These are phyloP conservation scores for Rhinichthys klamathensis DNA, from an alignment of 2,113 vertebrate genomes.

Conservation along the genomic window DNA sequence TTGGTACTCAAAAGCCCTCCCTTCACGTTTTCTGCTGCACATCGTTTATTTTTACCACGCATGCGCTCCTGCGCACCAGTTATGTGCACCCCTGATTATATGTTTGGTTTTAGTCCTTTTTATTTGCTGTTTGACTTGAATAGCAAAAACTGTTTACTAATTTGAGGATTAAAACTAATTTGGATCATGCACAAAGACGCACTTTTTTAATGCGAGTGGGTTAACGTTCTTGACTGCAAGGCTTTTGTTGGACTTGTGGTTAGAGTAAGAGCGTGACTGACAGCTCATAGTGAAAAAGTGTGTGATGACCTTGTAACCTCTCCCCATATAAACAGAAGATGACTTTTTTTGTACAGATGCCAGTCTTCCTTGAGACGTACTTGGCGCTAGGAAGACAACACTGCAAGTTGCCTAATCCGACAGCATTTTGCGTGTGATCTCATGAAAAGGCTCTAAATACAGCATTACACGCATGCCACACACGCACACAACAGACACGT, in stretches of 20 bases:
- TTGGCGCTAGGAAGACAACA: neutral
- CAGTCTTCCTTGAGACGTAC: neutral
- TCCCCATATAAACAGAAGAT: conserved; percentile 1
- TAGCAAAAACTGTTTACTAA: neutral
- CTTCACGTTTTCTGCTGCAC: too few species aligned
- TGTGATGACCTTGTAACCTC: conserved; percentile 30
- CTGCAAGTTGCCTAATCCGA: conserved; percentile 8
- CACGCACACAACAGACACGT: conserved; percentile 21
- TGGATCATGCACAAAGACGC: neutral
- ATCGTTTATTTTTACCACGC: too few species aligned
- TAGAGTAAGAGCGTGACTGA: neutral
- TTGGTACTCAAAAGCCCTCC: too few species aligned
- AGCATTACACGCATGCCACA: neutral
- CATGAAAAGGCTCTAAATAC: conserved; percentile 1
- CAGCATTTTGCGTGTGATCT: neutral
- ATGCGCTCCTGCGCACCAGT: too few species aligned
- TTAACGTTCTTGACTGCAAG: neutral
- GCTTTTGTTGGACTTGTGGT: neutral
- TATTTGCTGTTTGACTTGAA: neutral
- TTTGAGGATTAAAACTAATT: neutral
- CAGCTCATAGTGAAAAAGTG: conserved; percentile 9
- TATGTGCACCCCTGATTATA: too few species aligned
- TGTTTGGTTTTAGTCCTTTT: neutral
- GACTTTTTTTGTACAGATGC: neutral
- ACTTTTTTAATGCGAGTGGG: neutral